phyloP scores from a whole-genome alignment of 2,113 vertebrate genomes.

The Carassius carassius region DNA sequence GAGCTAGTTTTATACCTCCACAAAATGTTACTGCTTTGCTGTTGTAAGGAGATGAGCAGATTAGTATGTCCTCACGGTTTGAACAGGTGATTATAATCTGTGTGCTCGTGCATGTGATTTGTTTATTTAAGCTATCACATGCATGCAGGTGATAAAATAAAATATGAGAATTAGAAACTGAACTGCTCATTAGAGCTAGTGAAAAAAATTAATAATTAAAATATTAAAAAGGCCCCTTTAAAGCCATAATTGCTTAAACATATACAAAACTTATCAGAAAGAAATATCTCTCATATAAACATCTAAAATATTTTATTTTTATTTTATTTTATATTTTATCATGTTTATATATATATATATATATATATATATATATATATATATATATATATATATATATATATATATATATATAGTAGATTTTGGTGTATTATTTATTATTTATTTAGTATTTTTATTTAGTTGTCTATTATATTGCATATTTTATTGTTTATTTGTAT shows the following conservation, averaged over 20 bases:
- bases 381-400: too few species aligned
- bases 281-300: not conserved
- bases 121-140: not conserved
- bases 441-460: too few species aligned
- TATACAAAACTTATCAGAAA: not conserved
- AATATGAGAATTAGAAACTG: not conserved
- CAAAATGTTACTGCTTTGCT: not conserved
- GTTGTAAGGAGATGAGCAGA: constrained; percentile 20
- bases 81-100: constrained; percentile 33
- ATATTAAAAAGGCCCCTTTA: not conserved
- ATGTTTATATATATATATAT: too few species aligned
- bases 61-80: constrained; percentile 34
- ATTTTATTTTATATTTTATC: not conserved
- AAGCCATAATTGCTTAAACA: not conserved
- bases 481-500: not conserved
- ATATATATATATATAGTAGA: too few species aligned
- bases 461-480: not conserved
- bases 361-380: too few species aligned
- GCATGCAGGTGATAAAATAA: not conserved
- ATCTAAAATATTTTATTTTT: not conserved
- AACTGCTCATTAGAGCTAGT: not conserved
- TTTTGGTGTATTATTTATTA: too few species aligned
- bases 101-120: not conserved
- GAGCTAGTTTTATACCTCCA: not conserved
- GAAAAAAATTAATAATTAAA: not conserved